Evolutionary conservation across 2,888 invertebrate species (phyloP), one percentile per base, ranked within the genome.

Genomic region (Nemotelus nigrinus): DNA sequence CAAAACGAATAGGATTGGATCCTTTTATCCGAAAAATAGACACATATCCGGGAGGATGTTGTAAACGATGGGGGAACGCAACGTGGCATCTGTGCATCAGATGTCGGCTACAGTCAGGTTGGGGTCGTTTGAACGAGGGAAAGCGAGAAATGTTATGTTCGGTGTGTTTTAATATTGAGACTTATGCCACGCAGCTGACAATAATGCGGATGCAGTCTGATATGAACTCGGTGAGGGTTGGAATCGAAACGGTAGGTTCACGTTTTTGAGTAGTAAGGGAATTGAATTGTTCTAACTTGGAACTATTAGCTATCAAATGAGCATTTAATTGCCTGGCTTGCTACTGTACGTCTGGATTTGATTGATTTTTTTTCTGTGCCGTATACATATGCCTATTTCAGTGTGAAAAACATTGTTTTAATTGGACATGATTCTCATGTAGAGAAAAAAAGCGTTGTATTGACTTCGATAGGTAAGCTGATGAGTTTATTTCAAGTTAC

Each of bases 131-230:
- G 78, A 3, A 41, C 63, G 3, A 79, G 79, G 81, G 80, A 79
- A 77, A 74, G 76, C 68, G 67, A 60, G 80, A 77, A 63, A 63
- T n/a, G 67, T 53, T 72, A 77, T 78, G 50, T 50, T 82, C 82
- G 81, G 80, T 85, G 84, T 84, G 84, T 85, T 86, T 85, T 86
- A 86, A 87, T 86, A 84, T 86, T 84, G 85, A 85, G 85, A 86
- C 86, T 87, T 86, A 87, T 86, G 86, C 84, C 86, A 86, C 86
- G 85, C 85, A 41, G 74, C 60, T 60, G 74, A 60, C 47, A 41
- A 60, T 60, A 74, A 74, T 60, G 60, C 83, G 83, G 83, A 86
- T 84, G 83, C 84, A 83, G 85, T 84, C 84, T 85, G 85, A 86
- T 85, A 86, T 85, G 80, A 78, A 72, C 72, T 58, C 41, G 39